Evolutionary conservation across 23 tunicate genomes (phyloP), one percentile per base, ranked within the genome.

Genomic region (Styela clava): DNA sequence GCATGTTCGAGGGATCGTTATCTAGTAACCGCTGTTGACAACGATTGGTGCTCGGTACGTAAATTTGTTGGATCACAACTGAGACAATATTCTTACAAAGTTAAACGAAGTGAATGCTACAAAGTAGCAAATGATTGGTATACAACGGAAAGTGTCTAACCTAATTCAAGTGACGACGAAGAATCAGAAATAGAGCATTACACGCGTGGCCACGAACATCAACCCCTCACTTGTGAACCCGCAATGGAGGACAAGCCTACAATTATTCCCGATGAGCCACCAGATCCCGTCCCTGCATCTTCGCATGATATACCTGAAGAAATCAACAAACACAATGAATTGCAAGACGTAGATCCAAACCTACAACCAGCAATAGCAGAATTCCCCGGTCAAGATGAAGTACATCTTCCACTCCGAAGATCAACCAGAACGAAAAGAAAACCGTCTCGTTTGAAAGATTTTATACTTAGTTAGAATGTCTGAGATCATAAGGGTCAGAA

Each of bases 11-110:
- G 71, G 12, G 71, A 27, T 27, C 71, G 71, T 12, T 67, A 67
- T 29, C 30, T 67, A 18, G 71, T 67, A 27, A n/a, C n/a, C n/a
- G n/a, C n/a, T n/a, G n/a, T 67, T 24, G 71, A 67, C 71, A 29
- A 29, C 71, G 24, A 67, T 24, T 67, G 24, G 24, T 67, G 71
- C 21, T 18, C 24, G 19, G 24, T 67, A n/a, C 30, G 30, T 25
- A 67, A 67, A 67, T 16, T 67, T 29, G 71, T 29, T 0, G 71
- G 71, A 5, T 44, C 56, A 7, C 56, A 44, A 12, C 12, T 44
- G 12, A 7, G 56, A 44, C 7, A 44, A 12, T 5, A 44, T 44
- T 12, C 56, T 12, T 44, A 44, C 56, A 44, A 12, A 44, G 56
- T 44, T 12, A 44, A 44, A 12, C 12, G 56, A 12, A 44, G 9